phyloP scores from a whole-genome alignment of 2,797 vertebrate genomes.

The Eremophila alpestris region DNA sequence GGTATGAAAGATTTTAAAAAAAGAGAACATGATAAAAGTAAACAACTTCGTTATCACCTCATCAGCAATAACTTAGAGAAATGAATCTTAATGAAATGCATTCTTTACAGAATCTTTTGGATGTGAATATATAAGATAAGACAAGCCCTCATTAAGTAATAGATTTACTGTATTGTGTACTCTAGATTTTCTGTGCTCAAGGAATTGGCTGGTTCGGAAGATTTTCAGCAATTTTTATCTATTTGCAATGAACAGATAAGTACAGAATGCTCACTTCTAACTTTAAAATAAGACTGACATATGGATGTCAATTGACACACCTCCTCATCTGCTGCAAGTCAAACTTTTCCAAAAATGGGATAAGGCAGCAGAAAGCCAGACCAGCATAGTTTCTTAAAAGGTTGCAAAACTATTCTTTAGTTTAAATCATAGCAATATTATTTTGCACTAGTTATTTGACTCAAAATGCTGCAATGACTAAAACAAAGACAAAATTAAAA shows the following conservation, averaged over 20 bases:
- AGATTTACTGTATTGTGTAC: neutral
- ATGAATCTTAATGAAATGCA: neutral
- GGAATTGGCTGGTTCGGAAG: neutral
- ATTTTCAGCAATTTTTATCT: neutral
- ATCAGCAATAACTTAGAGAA: neutral
- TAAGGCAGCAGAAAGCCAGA: neutral
- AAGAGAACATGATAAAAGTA: neutral
- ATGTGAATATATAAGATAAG: neutral
- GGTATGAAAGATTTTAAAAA: neutral
- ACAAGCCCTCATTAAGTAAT: neutral
- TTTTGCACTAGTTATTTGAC: neutral
- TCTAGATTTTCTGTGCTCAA: neutral
- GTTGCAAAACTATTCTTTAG: neutral
- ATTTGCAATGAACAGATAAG: neutral
- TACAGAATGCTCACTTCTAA: slow-evolving; percentile 21
- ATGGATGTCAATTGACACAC: neutral
- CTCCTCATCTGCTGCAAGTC: neutral
- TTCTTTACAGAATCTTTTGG: neutral
- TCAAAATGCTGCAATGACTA: neutral
- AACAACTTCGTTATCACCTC: neutral
- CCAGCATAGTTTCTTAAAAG: neutral
- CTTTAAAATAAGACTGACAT: slow-evolving; percentile 12
- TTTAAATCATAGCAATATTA: neutral
- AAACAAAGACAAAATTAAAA: neutral
- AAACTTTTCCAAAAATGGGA: neutral